Base-by-base conservation (phyloP, 2,888 invertebrate species). In the Molanna angustata region DNA sequence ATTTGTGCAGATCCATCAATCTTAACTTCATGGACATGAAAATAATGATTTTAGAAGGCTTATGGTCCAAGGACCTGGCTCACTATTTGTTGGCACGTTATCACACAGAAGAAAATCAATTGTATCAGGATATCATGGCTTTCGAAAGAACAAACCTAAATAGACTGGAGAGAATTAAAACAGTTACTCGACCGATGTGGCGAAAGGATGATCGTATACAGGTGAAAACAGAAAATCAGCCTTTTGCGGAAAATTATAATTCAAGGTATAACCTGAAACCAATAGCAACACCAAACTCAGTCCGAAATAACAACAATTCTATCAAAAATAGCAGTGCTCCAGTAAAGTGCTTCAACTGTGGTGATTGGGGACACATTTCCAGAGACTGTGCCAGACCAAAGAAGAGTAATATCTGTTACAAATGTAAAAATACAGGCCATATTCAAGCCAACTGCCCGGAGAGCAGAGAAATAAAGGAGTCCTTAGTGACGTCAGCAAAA, bases 51-150 rank as follows among this genome's bases (percentile, higher is more conserved):
- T 13, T 35, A 6, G 27, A 27, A 11, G 27, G 27, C 27, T 11
- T 27, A 27, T 27, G 27, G 27, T 27, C 27, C 6, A 35, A 35
- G 35, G 35, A 35, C 4, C 35, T 35, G 35, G 35, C 35, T n/a
- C 35, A 13, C 13, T 14, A 35, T 14, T 14, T 35, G 13, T 14
- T 35, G 4, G 35, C 35, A 13, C 35, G 35, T 13, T 14, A 14
- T 4, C 35, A 35, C 35, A 4, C 4, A 4, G 35, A 35, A 13
- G 35, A 35, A n/a, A 14, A 35, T 14, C 13, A 35, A 4, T 13
- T 35, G 4, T 35, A 13, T 35, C 9, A n/a, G 14, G 35, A 35
- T 14, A 14, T 35, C 35, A 11, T 13, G 13, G 14, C 9, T 13
- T 35, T 35, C 13, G 35, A 35, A 14, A 14, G 4, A n/a, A 14